Conservation (phyloP, 2,113 vertebrate genomes). For the Trematomus loennbergii region DNA sequence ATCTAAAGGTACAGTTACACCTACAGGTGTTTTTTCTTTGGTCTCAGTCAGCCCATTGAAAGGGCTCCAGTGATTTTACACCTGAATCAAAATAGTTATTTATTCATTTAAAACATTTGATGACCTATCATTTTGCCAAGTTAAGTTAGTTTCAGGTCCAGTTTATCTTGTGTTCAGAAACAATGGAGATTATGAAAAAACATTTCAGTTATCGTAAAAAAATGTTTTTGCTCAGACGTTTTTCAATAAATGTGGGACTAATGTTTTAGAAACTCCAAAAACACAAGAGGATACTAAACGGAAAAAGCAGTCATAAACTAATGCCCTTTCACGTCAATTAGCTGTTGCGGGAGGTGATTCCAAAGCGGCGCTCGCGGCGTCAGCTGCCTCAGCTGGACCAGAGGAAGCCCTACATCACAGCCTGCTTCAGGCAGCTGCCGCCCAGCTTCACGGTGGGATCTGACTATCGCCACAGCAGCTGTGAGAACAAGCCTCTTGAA, state of each 20-base stretch:
- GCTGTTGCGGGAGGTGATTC: constrained; percentile 88
- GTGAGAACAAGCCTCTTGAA: constrained; percentile 92
- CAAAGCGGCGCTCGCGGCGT: constrained; percentile 86
- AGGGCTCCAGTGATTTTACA: constrained; percentile 4
- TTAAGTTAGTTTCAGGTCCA: too few relatives aligned
- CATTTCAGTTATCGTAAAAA: not conserved
- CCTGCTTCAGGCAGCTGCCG: constrained; percentile 91
- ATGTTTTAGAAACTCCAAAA: not conserved
- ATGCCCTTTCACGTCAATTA: constrained; percentile 55
- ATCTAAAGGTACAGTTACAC: constrained; percentile 12
- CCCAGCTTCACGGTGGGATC: constrained; percentile 90
- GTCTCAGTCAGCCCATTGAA: constrained; percentile 9
- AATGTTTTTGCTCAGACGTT: too few relatives aligned
- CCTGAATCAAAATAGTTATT: not conserved
- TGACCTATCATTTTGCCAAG: too few relatives aligned
- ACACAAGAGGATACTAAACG: not conserved
- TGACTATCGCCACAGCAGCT: constrained; percentile 90
- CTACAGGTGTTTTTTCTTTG: constrained; percentile 21
- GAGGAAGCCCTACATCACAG: constrained; percentile 92
- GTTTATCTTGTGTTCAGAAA: too few relatives aligned
- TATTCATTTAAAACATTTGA: not conserved
- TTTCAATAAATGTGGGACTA: not conserved
- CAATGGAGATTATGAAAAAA: too few relatives aligned
- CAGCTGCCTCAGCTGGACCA: constrained; percentile 90
- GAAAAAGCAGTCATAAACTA: not conserved